Conservation (phyloP, 2,888 invertebrate genomes). For the Ophion slaviceki region DNA sequence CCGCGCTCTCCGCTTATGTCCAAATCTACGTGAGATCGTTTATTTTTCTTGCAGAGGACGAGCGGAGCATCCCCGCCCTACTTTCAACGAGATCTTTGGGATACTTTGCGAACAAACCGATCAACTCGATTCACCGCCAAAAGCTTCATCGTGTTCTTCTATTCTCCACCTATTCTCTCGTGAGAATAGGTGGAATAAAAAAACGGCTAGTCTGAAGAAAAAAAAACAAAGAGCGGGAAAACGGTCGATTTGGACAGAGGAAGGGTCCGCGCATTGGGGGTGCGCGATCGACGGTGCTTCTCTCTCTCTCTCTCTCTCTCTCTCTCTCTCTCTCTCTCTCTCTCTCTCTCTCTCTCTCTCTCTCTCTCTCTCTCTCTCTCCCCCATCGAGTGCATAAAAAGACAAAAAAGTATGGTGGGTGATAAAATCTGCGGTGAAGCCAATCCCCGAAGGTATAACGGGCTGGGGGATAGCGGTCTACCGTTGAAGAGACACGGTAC, state of each 20-base stretch:
- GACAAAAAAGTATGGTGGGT: constrained; percentile 58
- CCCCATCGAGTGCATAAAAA: constrained; percentile 60
- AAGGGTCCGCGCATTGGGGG: background rate
- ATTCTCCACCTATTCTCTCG: constrained; percentile 9
- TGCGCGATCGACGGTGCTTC: constrained; percentile 36
- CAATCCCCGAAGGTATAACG: constrained; percentile 66
- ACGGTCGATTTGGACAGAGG: constrained; percentile 23
- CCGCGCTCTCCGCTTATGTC: background rate
- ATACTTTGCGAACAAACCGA: constrained; percentile 44
- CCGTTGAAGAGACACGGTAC: constrained; percentile 35
- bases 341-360: constrained; percentile 1
- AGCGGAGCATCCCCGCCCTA: constrained; percentile 45
- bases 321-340: constrained; percentile 20
- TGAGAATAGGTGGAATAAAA: constrained; percentile 44
- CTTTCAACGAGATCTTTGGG: background rate
- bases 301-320: background rate
- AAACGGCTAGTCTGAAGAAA: constrained; percentile 41
- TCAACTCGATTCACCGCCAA: constrained; percentile 22
- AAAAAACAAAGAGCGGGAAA: constrained; percentile 3
- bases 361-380: too few relatives aligned
- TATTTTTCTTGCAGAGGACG: constrained; percentile 31
- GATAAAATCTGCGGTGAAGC: constrained; percentile 69
- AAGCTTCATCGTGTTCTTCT: constrained; percentile 26
- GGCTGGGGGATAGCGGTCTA: constrained; percentile 19
- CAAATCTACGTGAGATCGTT: constrained; percentile 4